Conservation (phyloP, 1,140 invertebrate species). For the Zaprionus kolodkinae region DNA sequence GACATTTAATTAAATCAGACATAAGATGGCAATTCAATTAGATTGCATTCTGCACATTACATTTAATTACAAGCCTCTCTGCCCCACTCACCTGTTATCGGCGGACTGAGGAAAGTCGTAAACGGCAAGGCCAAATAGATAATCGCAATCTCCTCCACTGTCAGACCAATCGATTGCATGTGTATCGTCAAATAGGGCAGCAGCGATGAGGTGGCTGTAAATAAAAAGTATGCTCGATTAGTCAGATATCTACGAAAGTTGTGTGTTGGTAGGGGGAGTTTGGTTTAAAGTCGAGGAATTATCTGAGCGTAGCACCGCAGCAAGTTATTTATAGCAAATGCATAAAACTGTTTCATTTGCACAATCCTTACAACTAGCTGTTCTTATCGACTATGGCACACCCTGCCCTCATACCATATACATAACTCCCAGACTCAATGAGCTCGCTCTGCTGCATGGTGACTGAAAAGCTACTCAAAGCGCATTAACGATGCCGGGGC, state of each 20-base stretch:
- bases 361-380: neutral
- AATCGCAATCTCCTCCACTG: constrained; percentile 92
- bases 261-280: no score
- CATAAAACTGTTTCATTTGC: no score
- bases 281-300: neutral
- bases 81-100: constrained; percentile 88
- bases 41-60: constrained; percentile 27
- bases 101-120: constrained; percentile 91
- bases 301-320: neutral
- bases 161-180: constrained; percentile 94
- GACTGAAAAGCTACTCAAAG: constrained; percentile 38
- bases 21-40: constrained; percentile 36
- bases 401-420: neutral
- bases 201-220: constrained; percentile 90
- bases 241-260: neutral
- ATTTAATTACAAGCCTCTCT: neutral
- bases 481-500: constrained; percentile 22
- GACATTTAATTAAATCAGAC: constrained; percentile 57
- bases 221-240: constrained; percentile 26
- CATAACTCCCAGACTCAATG: neutral
- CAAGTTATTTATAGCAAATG: neutral
- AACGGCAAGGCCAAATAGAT: constrained; percentile 93
- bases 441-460: constrained; percentile 21
- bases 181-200: constrained; percentile 93
- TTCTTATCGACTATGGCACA: neutral